Conservation (phyloP, 1,140 invertebrate species). For the Brachionus asplanchnoidis region DNA sequence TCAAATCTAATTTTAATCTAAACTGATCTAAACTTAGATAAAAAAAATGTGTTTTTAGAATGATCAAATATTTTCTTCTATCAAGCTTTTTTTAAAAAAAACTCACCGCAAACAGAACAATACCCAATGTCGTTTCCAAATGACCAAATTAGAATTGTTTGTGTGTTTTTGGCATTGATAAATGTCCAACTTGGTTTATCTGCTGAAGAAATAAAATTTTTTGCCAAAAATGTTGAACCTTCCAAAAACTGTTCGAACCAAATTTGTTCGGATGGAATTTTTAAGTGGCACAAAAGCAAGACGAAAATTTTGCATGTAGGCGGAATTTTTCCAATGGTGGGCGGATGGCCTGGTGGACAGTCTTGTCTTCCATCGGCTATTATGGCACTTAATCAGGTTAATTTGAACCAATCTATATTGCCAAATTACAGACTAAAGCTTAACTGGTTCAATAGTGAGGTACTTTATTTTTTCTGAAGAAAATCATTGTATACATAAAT, state of each 20-base stretch:
- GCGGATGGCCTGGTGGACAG: conserved; percentile 68
- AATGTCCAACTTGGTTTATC: neutral
- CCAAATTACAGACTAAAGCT: conserved; percentile 83
- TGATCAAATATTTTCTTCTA: neutral
- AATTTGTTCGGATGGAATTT: conserved; percentile 25
- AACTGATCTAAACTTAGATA: neutral
- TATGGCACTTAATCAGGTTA: conserved; percentile 91
- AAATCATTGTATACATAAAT: conserved; percentile 32
- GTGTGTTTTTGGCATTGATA: neutral
- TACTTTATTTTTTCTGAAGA: conserved; percentile 57
- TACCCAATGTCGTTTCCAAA: neutral
- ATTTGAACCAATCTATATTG: conserved; percentile 77
- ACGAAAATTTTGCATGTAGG: conserved; percentile 76
- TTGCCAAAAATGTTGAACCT: neutral
- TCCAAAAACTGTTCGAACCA: neutral
- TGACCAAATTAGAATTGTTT: neutral
- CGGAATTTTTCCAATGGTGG: conserved; percentile 93
- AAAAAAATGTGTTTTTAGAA: neutral
- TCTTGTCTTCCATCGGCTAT: conserved; percentile 71
- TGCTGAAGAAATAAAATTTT: neutral
- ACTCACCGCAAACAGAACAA: too few species aligned
- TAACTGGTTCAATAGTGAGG: conserved; percentile 94
- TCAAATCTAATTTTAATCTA: neutral
- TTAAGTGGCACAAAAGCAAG: conserved; percentile 44
- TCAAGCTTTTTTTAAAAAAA: neutral